A percentile compares a stretch with the other conserved stretches of the same genome.
phyloP scores from a whole-genome alignment of 2,888 invertebrate species.

The Pseudococcus jackbeardsleyi region DNA sequence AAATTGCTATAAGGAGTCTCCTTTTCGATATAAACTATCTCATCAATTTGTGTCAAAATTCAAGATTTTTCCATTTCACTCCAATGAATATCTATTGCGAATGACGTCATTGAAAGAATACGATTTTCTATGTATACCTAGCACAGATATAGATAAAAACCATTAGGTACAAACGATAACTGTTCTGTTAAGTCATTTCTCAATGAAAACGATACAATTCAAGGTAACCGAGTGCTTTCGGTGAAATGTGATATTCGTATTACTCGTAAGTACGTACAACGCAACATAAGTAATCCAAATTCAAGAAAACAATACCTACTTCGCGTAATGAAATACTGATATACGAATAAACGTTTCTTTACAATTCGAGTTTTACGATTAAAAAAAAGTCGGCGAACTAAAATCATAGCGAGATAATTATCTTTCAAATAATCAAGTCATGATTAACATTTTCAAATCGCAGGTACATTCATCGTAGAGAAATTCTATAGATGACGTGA shows the following conservation, averaged over 20 bases:
- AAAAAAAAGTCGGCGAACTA: background rate
- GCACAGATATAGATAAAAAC: too few species aligned
- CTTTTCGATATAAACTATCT: too few species aligned
- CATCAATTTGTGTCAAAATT: too few species aligned
- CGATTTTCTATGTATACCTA: too few species aligned
- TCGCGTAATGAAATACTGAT: background rate
- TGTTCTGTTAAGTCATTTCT: slow-evolving; percentile 8
- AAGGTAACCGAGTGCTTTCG: slow-evolving; percentile 11
- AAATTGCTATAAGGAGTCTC: too few species aligned
- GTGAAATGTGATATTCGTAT: slow-evolving; percentile 9
- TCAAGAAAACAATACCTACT: background rate
- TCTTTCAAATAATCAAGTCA: too few species aligned
- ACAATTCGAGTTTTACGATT: background rate
- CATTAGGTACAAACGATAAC: background rate
- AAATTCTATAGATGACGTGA: background rate
- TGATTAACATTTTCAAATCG: too few species aligned
- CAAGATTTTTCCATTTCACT: too few species aligned
- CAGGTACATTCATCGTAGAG: background rate
- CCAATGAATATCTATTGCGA: too few species aligned
- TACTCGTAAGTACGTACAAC: background rate
- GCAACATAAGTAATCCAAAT: background rate
- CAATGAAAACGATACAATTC: background rate
- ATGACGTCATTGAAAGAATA: too few species aligned
- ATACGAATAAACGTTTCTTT: background rate
- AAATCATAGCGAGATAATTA: too few species aligned